phyloP scores from a whole-genome alignment of 2,113 vertebrate genomes.

The Scophthalmus maximus region DNA sequence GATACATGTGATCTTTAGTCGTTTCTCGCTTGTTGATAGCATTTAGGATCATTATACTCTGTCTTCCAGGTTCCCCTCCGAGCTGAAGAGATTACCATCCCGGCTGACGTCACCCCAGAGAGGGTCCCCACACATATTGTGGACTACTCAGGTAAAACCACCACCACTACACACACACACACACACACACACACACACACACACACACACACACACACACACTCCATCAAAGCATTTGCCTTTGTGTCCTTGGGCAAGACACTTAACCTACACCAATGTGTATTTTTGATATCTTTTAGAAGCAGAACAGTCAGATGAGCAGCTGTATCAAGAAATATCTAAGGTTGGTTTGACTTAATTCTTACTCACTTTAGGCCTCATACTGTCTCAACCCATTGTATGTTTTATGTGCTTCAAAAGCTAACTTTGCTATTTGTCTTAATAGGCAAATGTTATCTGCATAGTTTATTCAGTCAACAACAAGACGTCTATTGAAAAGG shows the following conservation, averaged over 20 bases:
- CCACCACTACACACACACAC: background rate
- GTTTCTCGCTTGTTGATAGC: no score
- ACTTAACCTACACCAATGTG: background rate
- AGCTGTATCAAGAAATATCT: conserved; percentile 96
- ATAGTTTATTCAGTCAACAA: conserved; percentile 99
- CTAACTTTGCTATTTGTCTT: conserved; percentile 60
- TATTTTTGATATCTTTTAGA: conserved; percentile 80
- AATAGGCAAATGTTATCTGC: conserved; percentile 98
- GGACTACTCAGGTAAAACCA: conserved; percentile 93
- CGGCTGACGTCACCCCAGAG: conserved; percentile 97
- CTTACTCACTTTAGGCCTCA: background rate
- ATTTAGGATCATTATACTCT: background rate
- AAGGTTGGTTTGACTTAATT: conserved; percentile 83
- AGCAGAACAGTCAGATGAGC: conserved; percentile 96
- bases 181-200: background rate
- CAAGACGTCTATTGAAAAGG: conserved; percentile 99
- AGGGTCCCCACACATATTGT: conserved; percentile 98
- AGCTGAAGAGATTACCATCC: conserved; percentile 98
- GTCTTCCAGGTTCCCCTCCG: conserved; percentile 91
- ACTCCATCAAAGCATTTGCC: background rate
- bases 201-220: background rate
- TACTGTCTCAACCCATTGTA: background rate
- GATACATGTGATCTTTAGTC: background rate
- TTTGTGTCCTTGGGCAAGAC: no score
- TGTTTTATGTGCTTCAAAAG: background rate